phyloP scores from a whole-genome alignment of 2,797 vertebrate genomes.

The Cossypha polioptera region DNA sequence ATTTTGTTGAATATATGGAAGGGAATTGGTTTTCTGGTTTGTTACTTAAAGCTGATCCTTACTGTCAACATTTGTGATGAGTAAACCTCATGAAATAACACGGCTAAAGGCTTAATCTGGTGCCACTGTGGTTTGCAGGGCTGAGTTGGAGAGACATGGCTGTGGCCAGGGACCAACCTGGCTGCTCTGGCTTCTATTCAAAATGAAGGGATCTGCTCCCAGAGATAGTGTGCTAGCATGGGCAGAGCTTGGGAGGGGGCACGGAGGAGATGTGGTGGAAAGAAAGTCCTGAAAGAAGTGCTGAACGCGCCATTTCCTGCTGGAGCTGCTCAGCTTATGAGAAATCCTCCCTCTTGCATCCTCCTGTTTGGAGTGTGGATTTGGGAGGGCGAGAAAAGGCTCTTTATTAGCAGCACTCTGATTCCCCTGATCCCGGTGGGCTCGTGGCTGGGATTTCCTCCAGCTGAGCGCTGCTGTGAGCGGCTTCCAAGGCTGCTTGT shows the following conservation, averaged over 20 bases:
- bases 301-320: slow-evolving; percentile 34
- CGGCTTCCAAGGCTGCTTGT: background rate
- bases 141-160: accelerated
- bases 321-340: background rate
- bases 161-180: background rate
- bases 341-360: slow-evolving; percentile 7
- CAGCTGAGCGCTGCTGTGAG: background rate
- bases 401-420: slow-evolving; percentile 3
- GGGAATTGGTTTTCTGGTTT: slow-evolving; percentile 30
- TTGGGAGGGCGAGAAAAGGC: slow-evolving; percentile 22
- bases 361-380: slow-evolving; percentile 25
- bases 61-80: slow-evolving; percentile 23
- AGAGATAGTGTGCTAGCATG: background rate
- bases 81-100: background rate
- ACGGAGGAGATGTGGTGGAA: background rate
- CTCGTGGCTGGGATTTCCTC: slow-evolving; percentile 14
- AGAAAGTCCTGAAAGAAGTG: background rate
- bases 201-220: background rate
- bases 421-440: background rate
- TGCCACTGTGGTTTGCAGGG: background rate
- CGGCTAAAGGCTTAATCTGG: background rate
- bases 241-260: background rate
- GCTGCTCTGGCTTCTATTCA: background rate
- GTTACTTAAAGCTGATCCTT: slow-evolving; percentile 12
- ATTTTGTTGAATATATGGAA: background rate